Percentiles rank a stretch among this genome's conserved stretches.
Conservation (phyloP, 2,888 invertebrate genomes). For the Steromphala cineraria region DNA sequence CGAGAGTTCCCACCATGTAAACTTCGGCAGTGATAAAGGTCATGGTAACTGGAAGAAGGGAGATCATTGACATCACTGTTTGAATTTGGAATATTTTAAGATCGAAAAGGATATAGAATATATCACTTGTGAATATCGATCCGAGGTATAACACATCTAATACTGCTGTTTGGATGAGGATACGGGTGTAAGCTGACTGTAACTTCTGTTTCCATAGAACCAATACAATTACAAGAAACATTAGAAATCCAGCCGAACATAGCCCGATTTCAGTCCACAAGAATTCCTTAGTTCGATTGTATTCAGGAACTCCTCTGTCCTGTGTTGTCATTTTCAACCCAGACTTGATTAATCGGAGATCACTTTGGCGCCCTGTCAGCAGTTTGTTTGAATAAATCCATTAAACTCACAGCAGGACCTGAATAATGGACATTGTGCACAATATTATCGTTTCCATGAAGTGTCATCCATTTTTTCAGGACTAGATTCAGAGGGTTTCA, state of each 20-base stretch:
- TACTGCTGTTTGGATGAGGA: background rate
- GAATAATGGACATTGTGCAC: too few relatives aligned
- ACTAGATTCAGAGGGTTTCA: too few relatives aligned
- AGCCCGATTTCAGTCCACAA: background rate
- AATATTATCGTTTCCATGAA: too few relatives aligned
- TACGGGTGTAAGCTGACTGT: background rate
- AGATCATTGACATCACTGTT: background rate
- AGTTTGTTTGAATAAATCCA: too few relatives aligned
- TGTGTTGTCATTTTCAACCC: too few relatives aligned
- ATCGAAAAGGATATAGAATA: background rate
- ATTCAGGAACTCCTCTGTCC: background rate
- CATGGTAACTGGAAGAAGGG: background rate
- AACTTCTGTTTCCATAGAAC: background rate
- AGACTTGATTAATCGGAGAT: too few relatives aligned
- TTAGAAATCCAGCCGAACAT: background rate
- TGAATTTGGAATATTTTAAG: background rate
- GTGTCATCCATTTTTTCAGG: too few relatives aligned
- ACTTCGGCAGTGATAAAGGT: background rate
- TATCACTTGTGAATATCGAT: background rate
- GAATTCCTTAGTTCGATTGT: background rate
- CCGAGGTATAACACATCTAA: background rate
- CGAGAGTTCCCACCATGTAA: background rate
- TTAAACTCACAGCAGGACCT: too few relatives aligned
- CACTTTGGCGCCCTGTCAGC: too few relatives aligned
- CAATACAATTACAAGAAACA: background rate